Evolutionary conservation across 2,797 vertebrate species (phyloP).

Genomic region (Tauraco hartlaubi): DNA sequence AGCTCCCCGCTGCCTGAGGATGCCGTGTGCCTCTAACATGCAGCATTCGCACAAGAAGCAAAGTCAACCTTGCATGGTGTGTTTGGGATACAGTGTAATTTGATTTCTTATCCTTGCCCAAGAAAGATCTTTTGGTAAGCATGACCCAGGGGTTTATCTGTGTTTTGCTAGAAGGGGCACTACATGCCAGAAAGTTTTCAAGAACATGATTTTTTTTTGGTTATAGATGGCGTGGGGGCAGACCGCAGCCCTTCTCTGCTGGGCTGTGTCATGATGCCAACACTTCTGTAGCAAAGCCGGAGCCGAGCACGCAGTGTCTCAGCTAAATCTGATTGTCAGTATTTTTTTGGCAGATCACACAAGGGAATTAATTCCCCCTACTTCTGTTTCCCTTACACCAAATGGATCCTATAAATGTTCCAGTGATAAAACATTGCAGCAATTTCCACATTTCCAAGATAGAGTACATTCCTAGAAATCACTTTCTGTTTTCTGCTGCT

Average conservation of each 20-base stretch:
- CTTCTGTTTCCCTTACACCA: background rate
- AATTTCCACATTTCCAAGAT: background rate
- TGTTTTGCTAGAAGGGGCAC: background rate
- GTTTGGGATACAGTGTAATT: background rate
- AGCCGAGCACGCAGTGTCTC: background rate
- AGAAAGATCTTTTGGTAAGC: background rate
- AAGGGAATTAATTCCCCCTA: background rate
- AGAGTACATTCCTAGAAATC: slow-evolving; percentile 8
- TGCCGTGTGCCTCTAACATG: rapidly evolving
- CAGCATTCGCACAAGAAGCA: background rate
- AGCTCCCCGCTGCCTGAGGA: background rate
- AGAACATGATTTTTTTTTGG: background rate
- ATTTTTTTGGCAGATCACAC: background rate
- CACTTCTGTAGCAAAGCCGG: background rate
- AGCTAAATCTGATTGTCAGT: background rate
- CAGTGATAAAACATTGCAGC: background rate
- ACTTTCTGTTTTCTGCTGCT: background rate
- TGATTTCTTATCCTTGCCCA: background rate
- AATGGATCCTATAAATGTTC: background rate
- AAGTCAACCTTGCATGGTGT: background rate
- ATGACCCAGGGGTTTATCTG: background rate
- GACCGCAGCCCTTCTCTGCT: background rate
- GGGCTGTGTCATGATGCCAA: background rate
- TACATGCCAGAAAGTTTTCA: background rate
- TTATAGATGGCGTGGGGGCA: background rate